These are phyloP conservation scores for Pycnonotus jocosus DNA, from an alignment of 2,113 vertebrate species.

Conservation along the genomic window DNA sequence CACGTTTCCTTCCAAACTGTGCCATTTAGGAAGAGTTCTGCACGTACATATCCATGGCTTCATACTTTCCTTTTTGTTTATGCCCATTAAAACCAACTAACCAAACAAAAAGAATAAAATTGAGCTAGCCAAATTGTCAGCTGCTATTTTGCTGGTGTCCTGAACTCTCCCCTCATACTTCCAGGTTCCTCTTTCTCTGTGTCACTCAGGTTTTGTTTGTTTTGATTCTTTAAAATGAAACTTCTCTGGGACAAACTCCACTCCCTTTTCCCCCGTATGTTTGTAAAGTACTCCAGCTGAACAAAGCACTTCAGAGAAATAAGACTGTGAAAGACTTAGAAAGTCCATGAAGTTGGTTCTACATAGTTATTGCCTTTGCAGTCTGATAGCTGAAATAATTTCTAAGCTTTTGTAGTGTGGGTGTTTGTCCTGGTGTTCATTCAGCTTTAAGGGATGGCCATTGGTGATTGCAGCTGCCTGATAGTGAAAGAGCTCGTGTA, in stretches of 20 bases:
- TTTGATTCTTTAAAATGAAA: neutral
- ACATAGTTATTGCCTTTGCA: neutral
- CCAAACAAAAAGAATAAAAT: neutral
- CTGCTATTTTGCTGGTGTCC: neutral
- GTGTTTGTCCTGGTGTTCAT: neutral
- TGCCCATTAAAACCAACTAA: neutral
- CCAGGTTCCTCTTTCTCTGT: neutral
- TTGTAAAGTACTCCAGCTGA: neutral
- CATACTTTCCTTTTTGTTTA: neutral
- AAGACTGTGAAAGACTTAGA: neutral
- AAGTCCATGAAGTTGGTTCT: neutral
- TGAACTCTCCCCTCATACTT: neutral
- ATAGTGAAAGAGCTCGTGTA: neutral
- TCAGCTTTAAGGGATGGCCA: neutral
- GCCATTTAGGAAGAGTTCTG: neutral
- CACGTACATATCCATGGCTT: neutral
- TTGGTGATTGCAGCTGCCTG: neutral
- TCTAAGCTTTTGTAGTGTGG: neutral
- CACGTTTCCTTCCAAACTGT: neutral
- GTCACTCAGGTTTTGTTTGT: accelerated
- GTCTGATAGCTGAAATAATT: neutral
- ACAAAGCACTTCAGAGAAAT: neutral
- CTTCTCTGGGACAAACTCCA: neutral
- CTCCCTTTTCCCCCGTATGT: neutral
- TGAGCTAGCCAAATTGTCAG: neutral